Evolutionary conservation across 2,888 invertebrate genomes (phyloP), one percentile per base, ranked within the genome.

Genomic region (Beris chalybata): DNA sequence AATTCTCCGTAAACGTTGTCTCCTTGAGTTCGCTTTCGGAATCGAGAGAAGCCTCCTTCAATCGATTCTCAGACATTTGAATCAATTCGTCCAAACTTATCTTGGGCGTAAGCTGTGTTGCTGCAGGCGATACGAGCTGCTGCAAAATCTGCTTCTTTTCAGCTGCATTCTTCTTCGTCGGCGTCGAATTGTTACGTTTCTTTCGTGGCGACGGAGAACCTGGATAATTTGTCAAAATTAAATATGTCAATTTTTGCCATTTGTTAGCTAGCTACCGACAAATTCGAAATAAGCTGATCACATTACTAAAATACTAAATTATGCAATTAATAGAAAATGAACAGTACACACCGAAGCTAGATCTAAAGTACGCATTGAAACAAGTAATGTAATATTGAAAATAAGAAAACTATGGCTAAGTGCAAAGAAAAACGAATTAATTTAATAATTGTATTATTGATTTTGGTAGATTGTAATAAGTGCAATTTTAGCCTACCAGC

Each of bases 141-240:
- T 91, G 90, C 11, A 91, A 83, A 67, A 91, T 90, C 81, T 89
- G 89, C 74, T 89, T 90, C 78, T 90, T 90, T 79, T 91, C 90
- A 43, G 89, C 88, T 22, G 86, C 87, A 73, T 87, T 89, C 78
- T 89, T 89, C 82, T 88, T 89, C 9, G 89, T 88, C 29, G 90
- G 90, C 29, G 90, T 90, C 7, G 90, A 90, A 78, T 90, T 90
- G 81, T 90, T 90, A 73, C 90, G 85, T 80, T 90, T 89, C 82
- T 90, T 89, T 73, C 90, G 86, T 56, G 90, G 90, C 63, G 90
- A 90, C 32, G 90, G 90, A 48, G 89, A 87, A 76, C 89, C 90
- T 91, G 82, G 44, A 30, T 12, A 43, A 48, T 12, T 30, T 59
- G 22, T 15, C 31, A 38, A 30, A 32, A 55, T 5, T 9, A 13